Evolutionary conservation across 2,888 invertebrate species (phyloP).

Genomic region (Apodemia mormo): DNA sequence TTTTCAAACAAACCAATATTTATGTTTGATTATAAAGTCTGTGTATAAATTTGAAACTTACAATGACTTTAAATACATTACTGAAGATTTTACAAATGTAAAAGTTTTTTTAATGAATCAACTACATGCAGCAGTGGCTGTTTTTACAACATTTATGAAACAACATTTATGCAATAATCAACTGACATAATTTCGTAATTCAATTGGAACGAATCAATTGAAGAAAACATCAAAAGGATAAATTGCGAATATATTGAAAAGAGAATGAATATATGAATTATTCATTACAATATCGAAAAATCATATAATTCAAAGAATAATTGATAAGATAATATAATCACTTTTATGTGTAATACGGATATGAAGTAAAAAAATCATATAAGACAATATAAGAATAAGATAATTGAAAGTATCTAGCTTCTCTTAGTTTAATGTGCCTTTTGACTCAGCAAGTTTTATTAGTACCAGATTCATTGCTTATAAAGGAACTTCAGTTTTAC

Average conservation of each 20-base stretch:
- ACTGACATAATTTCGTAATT: not conserved
- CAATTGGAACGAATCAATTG: not conserved
- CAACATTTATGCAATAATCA: not conserved
- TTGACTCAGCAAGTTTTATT: constrained; percentile 46
- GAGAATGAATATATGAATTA: not conserved
- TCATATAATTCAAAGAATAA: not conserved
- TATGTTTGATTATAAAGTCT: no score
- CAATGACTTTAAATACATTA: no score
- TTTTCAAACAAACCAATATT: no score
- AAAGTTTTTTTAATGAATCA: no score
- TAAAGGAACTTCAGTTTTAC: constrained; percentile 4
- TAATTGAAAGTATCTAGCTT: constrained; percentile 26
- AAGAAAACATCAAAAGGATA: not conserved
- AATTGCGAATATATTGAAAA: not conserved
- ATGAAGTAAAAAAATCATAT: no score
- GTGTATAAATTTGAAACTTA: no score
- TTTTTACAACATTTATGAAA: not conserved
- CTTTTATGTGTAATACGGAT: no score
- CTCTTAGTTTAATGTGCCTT: constrained; percentile 60
- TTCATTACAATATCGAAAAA: no score
- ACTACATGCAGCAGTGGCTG: no score
- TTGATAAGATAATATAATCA: not conserved
- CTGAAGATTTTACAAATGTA: no score
- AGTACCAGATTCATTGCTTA: constrained; percentile 4
- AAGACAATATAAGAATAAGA: not conserved